phyloP scores from a whole-genome alignment of 2,888 invertebrate species.

The Rhopalosiphum nymphaeae region DNA sequence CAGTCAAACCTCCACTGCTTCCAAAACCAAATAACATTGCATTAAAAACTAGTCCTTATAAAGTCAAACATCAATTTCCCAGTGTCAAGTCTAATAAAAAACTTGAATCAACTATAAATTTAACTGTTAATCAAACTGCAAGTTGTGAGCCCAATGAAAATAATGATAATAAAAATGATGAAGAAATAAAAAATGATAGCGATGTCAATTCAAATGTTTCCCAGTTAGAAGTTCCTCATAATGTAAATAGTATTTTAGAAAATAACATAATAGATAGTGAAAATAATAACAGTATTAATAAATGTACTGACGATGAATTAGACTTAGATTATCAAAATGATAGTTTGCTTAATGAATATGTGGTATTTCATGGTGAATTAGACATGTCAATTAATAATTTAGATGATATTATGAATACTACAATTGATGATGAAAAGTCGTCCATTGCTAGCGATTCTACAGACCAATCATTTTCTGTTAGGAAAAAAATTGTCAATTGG shows the following conservation, averaged over 20 bases:
- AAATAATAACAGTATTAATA: conserved; percentile 57
- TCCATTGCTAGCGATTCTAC: conserved; percentile 66
- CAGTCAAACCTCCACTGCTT: conserved; percentile 65
- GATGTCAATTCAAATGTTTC: conserved; percentile 62
- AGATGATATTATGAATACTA: conserved; percentile 26
- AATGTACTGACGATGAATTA: conserved; percentile 19
- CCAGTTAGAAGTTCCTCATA: conserved; percentile 53
- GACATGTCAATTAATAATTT: conserved; percentile 9
- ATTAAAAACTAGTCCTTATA: conserved; percentile 50
- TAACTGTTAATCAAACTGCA: conserved; percentile 22
- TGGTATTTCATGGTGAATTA: conserved; percentile 3
- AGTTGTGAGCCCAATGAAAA: conserved; percentile 8
- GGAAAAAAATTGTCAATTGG: conserved; percentile 67
- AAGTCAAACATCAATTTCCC: conserved; percentile 58
- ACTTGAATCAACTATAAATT: conserved; percentile 47
- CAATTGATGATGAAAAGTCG: conserved; percentile 47
- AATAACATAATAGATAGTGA: conserved; percentile 53
- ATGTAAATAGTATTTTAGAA: conserved; percentile 56
- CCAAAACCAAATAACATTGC: conserved; percentile 65
- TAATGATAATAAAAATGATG: conserved; percentile 2
- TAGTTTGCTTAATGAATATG: conserved; percentile 32
- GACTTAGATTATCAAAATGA: conserved; percentile 43
- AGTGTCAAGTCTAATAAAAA: background rate
- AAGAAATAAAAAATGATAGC: conserved; percentile 33
- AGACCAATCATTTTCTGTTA: conserved; percentile 66